Conservation (phyloP, 2,888 invertebrate genomes). For the Nomada goodeniana region DNA sequence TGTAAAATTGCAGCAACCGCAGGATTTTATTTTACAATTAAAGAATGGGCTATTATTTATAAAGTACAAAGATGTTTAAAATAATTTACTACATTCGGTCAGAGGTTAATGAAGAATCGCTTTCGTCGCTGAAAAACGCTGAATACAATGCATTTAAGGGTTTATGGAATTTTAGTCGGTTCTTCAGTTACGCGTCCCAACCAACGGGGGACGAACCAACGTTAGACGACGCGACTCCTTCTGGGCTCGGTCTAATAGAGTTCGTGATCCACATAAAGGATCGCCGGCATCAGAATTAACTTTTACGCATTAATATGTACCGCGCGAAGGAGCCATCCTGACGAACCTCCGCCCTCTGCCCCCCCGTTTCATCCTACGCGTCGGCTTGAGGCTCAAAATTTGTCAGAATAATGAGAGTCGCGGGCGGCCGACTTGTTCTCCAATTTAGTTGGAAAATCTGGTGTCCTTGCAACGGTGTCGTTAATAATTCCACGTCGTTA, state of each 20-base stretch:
- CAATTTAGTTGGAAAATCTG: constrained; percentile 71
- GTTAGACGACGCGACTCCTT: constrained; percentile 44
- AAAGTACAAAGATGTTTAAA: no score
- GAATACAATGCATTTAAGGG: no score
- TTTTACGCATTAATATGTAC: constrained; percentile 74
- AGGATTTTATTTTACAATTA: no score
- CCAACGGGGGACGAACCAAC: constrained; percentile 38
- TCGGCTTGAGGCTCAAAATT: constrained; percentile 55
- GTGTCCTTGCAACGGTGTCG: constrained; percentile 61
- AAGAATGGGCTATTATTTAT: no score
- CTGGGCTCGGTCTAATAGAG: constrained; percentile 64
- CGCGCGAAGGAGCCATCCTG: constrained; percentile 30
- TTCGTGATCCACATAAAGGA: constrained; percentile 73
- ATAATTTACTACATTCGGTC: no score
- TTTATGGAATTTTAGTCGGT: not conserved
- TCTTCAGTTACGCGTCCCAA: constrained; percentile 27
- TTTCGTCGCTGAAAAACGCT: no score
- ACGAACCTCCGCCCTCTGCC: not conserved
- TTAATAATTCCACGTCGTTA: constrained; percentile 72
- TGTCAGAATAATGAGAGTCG: constrained; percentile 68
- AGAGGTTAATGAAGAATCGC: no score
- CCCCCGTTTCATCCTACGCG: constrained; percentile 6
- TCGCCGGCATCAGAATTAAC: constrained; percentile 66
- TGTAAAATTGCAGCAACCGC: no score
- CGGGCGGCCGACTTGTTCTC: constrained; percentile 64